phyloP scores from a whole-genome alignment of 2,797 vertebrate genomes.

The Eospalax fontanierii region DNA sequence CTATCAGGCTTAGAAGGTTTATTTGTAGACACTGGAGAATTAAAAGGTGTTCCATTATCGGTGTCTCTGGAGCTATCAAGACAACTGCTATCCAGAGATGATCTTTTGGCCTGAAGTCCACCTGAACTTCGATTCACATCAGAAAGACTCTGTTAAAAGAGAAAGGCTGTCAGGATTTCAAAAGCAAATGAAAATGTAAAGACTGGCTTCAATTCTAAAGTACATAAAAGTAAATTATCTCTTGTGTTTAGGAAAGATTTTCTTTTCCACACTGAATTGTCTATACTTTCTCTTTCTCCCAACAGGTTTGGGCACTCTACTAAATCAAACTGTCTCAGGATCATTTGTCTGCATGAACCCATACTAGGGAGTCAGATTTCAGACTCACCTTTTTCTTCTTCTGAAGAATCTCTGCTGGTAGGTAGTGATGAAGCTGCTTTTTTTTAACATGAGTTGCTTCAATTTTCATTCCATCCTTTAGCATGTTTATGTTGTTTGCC shows the following conservation, averaged over 20 bases:
- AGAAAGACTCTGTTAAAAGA: slow-evolving; percentile 92
- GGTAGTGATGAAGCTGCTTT: slow-evolving; percentile 97
- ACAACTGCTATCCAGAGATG: slow-evolving; percentile 93
- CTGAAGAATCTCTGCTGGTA: slow-evolving; percentile 96
- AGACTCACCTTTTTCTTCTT: slow-evolving; percentile 95
- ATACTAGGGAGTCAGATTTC: neutral
- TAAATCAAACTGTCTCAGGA: slow-evolving; percentile 37
- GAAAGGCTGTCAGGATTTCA: slow-evolving; percentile 62
- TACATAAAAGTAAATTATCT: slow-evolving; percentile 25
- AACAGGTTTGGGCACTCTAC: neutral
- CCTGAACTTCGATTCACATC: slow-evolving; percentile 92
- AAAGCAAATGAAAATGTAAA: slow-evolving; percentile 58
- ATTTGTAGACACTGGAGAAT: slow-evolving; percentile 88
- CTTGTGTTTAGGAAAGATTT: slow-evolving; percentile 40
- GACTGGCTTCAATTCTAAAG: slow-evolving; percentile 63
- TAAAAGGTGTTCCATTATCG: slow-evolving; percentile 92
- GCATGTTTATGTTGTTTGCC: slow-evolving; percentile 96
- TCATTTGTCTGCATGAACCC: neutral
- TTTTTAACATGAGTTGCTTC: slow-evolving; percentile 98
- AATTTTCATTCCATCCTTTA: slow-evolving; percentile 98
- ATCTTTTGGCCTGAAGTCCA: slow-evolving; percentile 92
- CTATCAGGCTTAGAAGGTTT: slow-evolving; percentile 89
- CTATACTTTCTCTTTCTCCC: neutral
- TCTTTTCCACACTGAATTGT: slow-evolving; percentile 17
- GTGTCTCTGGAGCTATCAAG: slow-evolving; percentile 94